Evolutionary conservation across 2,113 vertebrate species (phyloP), one percentile per base, ranked within the genome.

Genomic region (Mustelus asterias): DNA sequence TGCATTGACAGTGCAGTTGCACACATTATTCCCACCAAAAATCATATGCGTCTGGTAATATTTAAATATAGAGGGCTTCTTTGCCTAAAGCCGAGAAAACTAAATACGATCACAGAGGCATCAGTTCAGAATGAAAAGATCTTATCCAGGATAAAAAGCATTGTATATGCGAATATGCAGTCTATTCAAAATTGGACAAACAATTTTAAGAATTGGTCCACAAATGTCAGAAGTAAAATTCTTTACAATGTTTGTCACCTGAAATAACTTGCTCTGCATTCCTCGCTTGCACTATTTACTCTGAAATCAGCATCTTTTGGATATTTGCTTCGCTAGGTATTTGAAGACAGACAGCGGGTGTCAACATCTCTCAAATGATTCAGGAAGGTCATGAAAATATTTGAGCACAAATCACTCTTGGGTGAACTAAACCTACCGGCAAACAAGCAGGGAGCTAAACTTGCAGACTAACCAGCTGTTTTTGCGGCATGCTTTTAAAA

Each of bases 311-410:
- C 65, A 58, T 65, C 89, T 93, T 67, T 65, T 65, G 89, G 89
- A 65, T 65, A n/a, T 60, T 93, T 93, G 60, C 33, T 93, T 93
- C 60, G 11, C n/a, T 8, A 65, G 33, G 89, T 67, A 93, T 93
- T 93, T 93, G 60, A 93, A 93, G 89, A 37, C 89, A 37, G 60
- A 93, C 89, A 93, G 89, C 89, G 33, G 60, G 89, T 63, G 89
- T 93, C 89, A 93, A 93, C 89, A 93, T 93, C 33, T 93, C n/a
- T 93, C 63, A 93, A 93, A 93, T 93, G 89, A 65, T 93, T 93
- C 89, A 93, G 89, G 89, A 67, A 93, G 89, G 89, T 93, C 89
- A 93, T 93, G 89, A 93, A 93, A 93, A 65, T 93, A 93, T 65
- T n/a, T 93, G 60, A 93, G 37, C 89, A 93, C 89, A 93, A 93